phyloP scores from a whole-genome alignment of 1,140 invertebrate genomes.

The Sogatella furcifera region DNA sequence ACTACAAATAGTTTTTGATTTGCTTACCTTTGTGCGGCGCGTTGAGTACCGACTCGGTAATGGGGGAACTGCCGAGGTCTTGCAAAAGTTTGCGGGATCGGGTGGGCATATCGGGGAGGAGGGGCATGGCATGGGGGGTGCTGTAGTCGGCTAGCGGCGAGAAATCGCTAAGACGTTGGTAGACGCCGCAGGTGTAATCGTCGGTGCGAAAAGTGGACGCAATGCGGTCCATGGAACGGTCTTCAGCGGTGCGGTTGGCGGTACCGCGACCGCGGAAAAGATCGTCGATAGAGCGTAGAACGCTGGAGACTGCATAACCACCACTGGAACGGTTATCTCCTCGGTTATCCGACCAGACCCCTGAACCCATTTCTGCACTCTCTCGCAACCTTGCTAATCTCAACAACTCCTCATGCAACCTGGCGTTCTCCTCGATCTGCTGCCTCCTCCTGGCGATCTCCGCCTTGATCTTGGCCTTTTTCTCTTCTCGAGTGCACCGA shows the following conservation, averaged over 20 bases:
- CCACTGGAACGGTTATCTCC: constrained; percentile 18
- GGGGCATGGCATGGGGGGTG: constrained; percentile 49
- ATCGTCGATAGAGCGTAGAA: constrained; percentile 42
- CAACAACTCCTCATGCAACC: constrained; percentile 44
- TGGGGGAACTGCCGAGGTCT: constrained; percentile 45
- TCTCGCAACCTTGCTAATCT: constrained; percentile 38
- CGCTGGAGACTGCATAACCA: constrained; percentile 31
- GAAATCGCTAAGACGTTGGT: constrained; percentile 36
- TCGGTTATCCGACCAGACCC: neutral
- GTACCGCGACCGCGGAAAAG: constrained; percentile 29
- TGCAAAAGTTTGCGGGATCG: constrained; percentile 47
- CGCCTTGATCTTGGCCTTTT: constrained; percentile 48
- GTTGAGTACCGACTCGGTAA: constrained; percentile 29
- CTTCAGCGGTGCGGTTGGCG: constrained; percentile 33
- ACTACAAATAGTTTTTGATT: neutral
- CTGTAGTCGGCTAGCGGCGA: constrained; percentile 35
- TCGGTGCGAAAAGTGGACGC: constrained; percentile 41
- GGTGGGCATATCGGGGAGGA: constrained; percentile 49
- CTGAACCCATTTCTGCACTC: constrained; percentile 31
- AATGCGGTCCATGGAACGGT: constrained; percentile 39
- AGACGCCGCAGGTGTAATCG: constrained; percentile 34
- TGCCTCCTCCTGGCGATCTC: constrained; percentile 49
- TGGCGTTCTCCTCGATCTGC: constrained; percentile 49
- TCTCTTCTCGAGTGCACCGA: constrained; percentile 41
- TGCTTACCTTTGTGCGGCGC: constrained; percentile 32